Percentiles rank a stretch among this genome's conserved stretches.
These are phyloP conservation scores for Python bivittatus DNA, from an alignment of 2,113 vertebrate genomes.

Conservation along the genomic window DNA sequence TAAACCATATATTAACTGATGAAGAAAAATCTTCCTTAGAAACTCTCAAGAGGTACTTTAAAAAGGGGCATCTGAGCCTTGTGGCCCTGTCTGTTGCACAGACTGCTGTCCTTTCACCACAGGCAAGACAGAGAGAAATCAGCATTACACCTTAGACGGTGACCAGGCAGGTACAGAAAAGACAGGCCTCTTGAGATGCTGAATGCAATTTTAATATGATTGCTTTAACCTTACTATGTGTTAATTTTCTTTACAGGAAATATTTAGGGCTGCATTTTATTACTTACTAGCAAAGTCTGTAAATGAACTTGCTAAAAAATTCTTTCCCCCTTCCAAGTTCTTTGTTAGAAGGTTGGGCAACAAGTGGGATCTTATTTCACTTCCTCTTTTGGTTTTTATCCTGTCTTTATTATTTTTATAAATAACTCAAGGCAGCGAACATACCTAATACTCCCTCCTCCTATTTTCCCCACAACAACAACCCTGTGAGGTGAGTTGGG, in stretches of 20 bases:
- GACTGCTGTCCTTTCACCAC: background rate
- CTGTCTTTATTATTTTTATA: too few relatives aligned
- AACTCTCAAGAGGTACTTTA: background rate
- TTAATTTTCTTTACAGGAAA: background rate
- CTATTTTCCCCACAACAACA: too few relatives aligned
- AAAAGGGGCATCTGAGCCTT: background rate
- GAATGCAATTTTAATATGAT: too few relatives aligned
- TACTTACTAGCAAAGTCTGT: background rate
- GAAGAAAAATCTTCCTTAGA: background rate
- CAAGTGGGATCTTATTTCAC: background rate
- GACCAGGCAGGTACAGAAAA: background rate
- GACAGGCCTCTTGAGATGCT: background rate
- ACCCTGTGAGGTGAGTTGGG: too few relatives aligned
- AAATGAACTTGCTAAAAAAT: background rate
- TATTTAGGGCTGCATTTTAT: background rate
- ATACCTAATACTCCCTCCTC: too few relatives aligned
- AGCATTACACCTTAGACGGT: background rate
- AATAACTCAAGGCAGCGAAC: too few relatives aligned
- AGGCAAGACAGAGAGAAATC: background rate
- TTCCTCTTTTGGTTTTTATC: too few relatives aligned
- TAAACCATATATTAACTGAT: background rate
- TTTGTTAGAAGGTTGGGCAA: background rate
- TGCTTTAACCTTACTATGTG: too few relatives aligned
- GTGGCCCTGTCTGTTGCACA: background rate
- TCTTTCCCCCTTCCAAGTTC: background rate